phyloP scores from a whole-genome alignment of 2,113 vertebrate species.

The Puffinus mauretanicus region DNA sequence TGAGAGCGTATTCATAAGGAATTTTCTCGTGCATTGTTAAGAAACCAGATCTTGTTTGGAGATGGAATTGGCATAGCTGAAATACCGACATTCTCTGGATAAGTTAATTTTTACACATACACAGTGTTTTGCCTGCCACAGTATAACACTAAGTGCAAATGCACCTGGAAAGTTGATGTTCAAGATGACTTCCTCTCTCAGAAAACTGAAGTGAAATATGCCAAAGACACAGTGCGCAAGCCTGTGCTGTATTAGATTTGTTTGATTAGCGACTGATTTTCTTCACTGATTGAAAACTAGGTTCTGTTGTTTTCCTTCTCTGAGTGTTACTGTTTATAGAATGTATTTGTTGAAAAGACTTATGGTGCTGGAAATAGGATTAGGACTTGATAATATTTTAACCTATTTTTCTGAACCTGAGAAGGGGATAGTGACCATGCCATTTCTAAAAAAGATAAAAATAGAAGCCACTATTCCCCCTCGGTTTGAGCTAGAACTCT shows the following conservation, averaged over 20 bases:
- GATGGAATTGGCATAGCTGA: neutral
- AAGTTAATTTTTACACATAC: neutral
- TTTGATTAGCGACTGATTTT: neutral
- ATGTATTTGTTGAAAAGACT: neutral
- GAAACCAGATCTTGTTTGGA: neutral
- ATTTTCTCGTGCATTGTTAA: neutral
- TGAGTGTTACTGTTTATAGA: neutral
- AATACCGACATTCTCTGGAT: neutral
- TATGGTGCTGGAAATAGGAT: neutral
- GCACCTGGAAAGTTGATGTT: neutral
- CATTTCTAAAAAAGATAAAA: neutral
- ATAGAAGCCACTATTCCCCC: neutral
- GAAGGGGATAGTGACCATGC: neutral
- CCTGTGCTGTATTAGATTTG: neutral
- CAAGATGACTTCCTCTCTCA: neutral
- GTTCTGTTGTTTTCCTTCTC: neutral
- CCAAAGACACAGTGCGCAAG: neutral
- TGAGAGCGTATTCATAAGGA: neutral
- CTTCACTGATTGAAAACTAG: neutral
- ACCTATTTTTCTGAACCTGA: neutral
- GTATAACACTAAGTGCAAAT: neutral
- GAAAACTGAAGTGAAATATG: neutral
- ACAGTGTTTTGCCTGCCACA: neutral
- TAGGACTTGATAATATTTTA: neutral
- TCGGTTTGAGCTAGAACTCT: neutral